These are phyloP conservation scores for Rostratula benghalensis DNA, from an alignment of 2,113 vertebrate species.

Conservation along the genomic window DNA sequence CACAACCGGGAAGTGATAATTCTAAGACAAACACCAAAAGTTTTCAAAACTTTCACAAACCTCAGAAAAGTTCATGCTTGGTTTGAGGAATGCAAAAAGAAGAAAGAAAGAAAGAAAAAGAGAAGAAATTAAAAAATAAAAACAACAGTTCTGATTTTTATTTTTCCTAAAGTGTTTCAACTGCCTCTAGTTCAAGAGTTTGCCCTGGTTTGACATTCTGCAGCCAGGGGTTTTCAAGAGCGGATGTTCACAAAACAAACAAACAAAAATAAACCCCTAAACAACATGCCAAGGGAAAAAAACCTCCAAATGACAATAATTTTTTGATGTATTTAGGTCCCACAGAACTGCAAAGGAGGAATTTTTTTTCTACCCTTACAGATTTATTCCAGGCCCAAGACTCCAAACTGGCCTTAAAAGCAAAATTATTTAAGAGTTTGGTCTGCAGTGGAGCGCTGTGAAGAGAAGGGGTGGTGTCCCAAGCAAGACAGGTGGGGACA, in stretches of 20 bases:
- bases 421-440: neutral
- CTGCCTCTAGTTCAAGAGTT: neutral
- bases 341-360: neutral
- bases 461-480: neutral
- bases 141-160: neutral
- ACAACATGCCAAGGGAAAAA: neutral
- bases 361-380: neutral
- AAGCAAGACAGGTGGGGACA: neutral
- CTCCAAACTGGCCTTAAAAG: neutral
- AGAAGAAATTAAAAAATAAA: neutral
- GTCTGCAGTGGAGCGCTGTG: too few species aligned
- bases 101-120: neutral
- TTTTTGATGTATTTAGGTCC: neutral
- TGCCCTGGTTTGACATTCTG: neutral
- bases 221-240: neutral
- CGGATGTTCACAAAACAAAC: neutral
- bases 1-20: neutral
- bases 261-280: neutral
- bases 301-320: neutral
- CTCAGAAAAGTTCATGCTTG: slow-evolving; percentile 4
- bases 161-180: neutral
- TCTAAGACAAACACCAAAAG: slow-evolving; percentile 24
- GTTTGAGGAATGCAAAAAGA: neutral
- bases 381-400: neutral
- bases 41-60: slow-evolving; percentile 18